phyloP scores from a whole-genome alignment of 64 coral and sea anemone genomes.

The Catalaphyllia jardinei region DNA sequence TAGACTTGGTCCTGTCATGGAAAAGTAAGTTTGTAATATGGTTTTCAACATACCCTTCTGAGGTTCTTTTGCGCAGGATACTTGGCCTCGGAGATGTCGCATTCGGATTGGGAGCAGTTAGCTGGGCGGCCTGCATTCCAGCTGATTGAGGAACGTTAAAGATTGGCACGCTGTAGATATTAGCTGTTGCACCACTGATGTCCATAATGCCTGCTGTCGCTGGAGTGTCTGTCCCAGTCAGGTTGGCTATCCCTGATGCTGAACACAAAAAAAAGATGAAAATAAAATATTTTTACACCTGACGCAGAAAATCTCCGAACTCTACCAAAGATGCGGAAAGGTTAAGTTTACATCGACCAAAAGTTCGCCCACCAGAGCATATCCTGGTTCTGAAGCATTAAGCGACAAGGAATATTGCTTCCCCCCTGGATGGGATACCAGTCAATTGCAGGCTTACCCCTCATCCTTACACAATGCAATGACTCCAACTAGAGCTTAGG shows the following conservation, averaged over 20 bases:
- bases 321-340: too few species aligned
- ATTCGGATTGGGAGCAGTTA: constrained; percentile 83
- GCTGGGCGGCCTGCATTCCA: constrained; percentile 68
- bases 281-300: not conserved
- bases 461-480: too few species aligned
- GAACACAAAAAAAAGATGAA: not conserved
- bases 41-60: constrained; percentile 70
- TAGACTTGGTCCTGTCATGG: too few species aligned
- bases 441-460: too few species aligned
- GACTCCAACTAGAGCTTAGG: too few species aligned
- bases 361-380: too few species aligned
- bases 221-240: constrained; percentile 40
- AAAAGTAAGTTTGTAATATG: not conserved
- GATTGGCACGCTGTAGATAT: constrained; percentile 75
- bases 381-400: too few species aligned
- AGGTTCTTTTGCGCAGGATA: constrained; percentile 87
- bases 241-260: constrained; percentile 35
- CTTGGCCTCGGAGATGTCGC: constrained; percentile 87
- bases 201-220: constrained; percentile 67
- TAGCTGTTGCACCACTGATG: constrained; percentile 25
- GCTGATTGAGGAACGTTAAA: constrained; percentile 71
- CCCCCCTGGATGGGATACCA: too few species aligned
- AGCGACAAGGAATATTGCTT: too few species aligned
- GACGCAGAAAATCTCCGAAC: too few species aligned
- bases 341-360: too few species aligned